Evolutionary conservation across 2,113 vertebrate species (phyloP).

Genomic region (Petroica traversi): DNA sequence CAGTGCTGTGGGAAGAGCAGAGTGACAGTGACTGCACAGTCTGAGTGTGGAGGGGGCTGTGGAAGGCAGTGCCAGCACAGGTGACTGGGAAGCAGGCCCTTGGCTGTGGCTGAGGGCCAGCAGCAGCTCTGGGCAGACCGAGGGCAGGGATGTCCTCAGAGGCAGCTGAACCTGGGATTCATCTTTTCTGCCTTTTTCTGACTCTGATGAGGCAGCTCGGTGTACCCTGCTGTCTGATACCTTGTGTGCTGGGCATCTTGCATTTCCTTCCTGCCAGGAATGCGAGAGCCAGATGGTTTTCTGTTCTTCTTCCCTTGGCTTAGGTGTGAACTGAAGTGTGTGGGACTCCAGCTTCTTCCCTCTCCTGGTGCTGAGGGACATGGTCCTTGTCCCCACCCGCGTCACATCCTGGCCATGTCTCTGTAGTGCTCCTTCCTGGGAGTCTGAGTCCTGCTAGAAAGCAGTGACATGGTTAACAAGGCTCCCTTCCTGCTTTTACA

Average conservation of each 20-base stretch:
- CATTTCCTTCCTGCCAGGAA: background rate
- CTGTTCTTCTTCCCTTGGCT: background rate
- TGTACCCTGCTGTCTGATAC: background rate
- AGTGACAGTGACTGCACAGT: background rate
- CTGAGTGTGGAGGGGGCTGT: background rate
- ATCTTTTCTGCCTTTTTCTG: background rate
- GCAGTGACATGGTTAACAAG: background rate
- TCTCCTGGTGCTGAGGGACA: background rate
- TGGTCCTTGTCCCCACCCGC: background rate
- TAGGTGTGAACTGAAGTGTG: background rate
- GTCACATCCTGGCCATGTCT: background rate
- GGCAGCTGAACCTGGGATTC: background rate
- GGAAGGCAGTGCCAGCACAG: background rate
- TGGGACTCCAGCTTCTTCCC: background rate
- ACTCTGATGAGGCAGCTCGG: background rate
- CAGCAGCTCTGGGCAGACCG: background rate
- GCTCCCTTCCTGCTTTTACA: background rate
- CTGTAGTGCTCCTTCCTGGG: background rate
- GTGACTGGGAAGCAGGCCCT: rapidly evolving
- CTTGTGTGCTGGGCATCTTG: background rate
- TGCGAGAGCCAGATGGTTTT: background rate
- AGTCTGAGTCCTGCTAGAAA: background rate
- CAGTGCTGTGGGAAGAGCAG: background rate
- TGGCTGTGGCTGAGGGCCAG: background rate
- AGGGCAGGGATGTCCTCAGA: background rate